phyloP scores from a whole-genome alignment of 2,797 vertebrate species.

The Crenichthys baileyi region DNA sequence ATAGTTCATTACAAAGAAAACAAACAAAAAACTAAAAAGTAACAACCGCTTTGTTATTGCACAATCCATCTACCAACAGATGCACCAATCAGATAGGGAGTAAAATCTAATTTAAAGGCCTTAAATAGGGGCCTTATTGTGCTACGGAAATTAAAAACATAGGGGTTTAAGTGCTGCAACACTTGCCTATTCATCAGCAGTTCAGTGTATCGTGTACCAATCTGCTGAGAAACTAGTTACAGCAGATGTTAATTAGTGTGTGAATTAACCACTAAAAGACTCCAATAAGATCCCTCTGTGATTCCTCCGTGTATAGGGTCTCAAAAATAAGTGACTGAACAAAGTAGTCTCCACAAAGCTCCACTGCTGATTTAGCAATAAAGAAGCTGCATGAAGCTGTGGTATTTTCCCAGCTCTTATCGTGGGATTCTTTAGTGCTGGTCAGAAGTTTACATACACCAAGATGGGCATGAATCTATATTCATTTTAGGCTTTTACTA shows the following conservation, averaged over 20 bases:
- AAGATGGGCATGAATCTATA: not conserved
- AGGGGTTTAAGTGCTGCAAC: conserved; percentile 17
- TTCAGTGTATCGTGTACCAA: conserved; percentile 36
- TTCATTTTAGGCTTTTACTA: not conserved
- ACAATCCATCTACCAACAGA: conserved; percentile 14
- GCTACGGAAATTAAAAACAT: conserved; percentile 18
- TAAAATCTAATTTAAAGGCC: conserved; percentile 23
- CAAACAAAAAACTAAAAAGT: not conserved
- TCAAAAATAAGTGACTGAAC: not conserved
- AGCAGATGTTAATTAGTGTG: conserved; percentile 16
- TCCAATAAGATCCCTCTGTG: conserved; percentile 4
- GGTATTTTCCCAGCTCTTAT: not conserved
- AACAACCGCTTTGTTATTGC: conserved; percentile 10
- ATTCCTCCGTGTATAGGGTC: not conserved
- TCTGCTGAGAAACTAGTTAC: conserved; percentile 16
- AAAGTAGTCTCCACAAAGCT: conserved; percentile 14
- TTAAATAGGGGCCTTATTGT: conserved; percentile 11
- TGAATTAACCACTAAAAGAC: conserved; percentile 18
- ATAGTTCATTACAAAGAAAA: not conserved
- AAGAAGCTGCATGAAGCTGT: conserved; percentile 13
- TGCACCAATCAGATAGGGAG: conserved; percentile 14
- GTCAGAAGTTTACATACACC: not conserved
- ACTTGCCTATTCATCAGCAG: conserved; percentile 30
- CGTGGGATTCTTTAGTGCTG: not conserved
- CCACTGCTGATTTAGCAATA: conserved; percentile 23